These are phyloP conservation scores for Cheilosia pagana DNA, from an alignment of 2,888 invertebrate species.

Conservation along the genomic window DNA sequence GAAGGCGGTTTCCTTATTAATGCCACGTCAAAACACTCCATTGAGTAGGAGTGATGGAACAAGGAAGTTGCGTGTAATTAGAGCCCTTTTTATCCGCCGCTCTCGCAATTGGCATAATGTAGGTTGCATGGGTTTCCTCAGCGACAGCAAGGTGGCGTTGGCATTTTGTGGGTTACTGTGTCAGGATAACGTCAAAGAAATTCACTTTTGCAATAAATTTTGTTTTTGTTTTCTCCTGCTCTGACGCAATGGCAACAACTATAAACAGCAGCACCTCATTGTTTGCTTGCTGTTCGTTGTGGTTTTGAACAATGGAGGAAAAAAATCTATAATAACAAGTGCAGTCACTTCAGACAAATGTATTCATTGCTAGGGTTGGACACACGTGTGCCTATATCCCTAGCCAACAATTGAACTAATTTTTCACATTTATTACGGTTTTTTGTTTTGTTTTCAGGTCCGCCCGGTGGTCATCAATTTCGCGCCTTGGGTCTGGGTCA, in stretches of 20 bases:
- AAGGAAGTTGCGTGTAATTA: constrained; percentile 54
- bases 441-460: constrained; percentile 82
- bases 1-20: constrained; percentile 67
- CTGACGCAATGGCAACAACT: constrained; percentile 24
- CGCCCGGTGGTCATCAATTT: constrained; percentile 87
- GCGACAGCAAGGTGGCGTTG: constrained; percentile 2
- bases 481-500: constrained; percentile 90
- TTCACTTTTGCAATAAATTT: constrained; percentile 39
- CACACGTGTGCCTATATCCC: not conserved
- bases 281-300: constrained; percentile 60
- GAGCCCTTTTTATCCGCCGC: constrained; percentile 50
- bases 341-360: constrained; percentile 13
- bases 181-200: constrained; percentile 68
- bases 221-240: constrained; percentile 1
- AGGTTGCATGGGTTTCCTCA: constrained; percentile 17
- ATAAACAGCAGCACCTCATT: constrained; percentile 42
- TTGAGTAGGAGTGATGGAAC: constrained; percentile 61
- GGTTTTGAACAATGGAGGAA: constrained; percentile 53
- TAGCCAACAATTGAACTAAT: constrained; percentile 52
- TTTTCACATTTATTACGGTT: constrained; percentile 62
- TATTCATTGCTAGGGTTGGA: not conserved
- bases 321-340: constrained; percentile 24
- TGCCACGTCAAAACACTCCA: constrained; percentile 75
- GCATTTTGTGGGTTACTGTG: constrained; percentile 71
- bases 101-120: constrained; percentile 36